Percentiles rank a stretch among this genome's conserved stretches.
Evolutionary conservation across 1,140 invertebrate genomes (phyloP).

Genomic region (Apis cerana): DNA sequence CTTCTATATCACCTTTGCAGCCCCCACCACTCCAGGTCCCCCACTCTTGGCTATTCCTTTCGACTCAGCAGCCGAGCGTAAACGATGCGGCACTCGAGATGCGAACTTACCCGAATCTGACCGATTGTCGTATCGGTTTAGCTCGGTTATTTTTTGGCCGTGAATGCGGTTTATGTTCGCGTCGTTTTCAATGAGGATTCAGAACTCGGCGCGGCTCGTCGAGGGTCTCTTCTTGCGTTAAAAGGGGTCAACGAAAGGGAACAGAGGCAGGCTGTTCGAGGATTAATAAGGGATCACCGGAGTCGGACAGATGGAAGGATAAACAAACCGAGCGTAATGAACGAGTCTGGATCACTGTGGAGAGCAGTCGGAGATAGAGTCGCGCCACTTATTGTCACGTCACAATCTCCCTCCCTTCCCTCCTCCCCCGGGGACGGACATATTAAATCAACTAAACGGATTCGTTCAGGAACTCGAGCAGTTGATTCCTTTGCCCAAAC

Average conservation of each 20-base stretch:
- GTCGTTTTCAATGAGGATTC: slow-evolving; percentile 58
- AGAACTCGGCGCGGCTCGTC: slow-evolving; percentile 22
- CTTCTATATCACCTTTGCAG: background rate
- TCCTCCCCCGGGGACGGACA: slow-evolving; percentile 44
- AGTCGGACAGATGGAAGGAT: slow-evolving; percentile 68
- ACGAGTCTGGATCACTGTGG: slow-evolving; percentile 52
- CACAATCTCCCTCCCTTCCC: slow-evolving; percentile 2
- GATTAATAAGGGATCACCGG: slow-evolving; percentile 69
- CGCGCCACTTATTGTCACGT: slow-evolving; percentile 57
- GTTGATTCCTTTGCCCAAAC: background rate
- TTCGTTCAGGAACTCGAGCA: background rate
- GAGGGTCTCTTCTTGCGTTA: slow-evolving; percentile 25
- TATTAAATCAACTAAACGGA: slow-evolving; percentile 58
- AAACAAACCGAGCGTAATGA: slow-evolving; percentile 70
- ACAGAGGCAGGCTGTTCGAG: slow-evolving; percentile 45
- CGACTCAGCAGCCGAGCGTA: slow-evolving; percentile 21
- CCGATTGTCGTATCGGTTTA: background rate
- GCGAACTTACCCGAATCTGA: background rate
- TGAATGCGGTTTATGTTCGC: slow-evolving; percentile 52
- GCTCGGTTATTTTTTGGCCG: slow-evolving; percentile 24
- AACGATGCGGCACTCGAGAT: slow-evolving; percentile 22
- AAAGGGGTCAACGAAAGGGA: slow-evolving; percentile 9
- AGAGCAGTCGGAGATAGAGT: slow-evolving; percentile 47
- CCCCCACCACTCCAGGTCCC: background rate
- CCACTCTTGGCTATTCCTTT: slow-evolving; percentile 12